Base-by-base conservation (phyloP, 2,797 vertebrate species). In the Alcedo quadribrachys region DNA sequence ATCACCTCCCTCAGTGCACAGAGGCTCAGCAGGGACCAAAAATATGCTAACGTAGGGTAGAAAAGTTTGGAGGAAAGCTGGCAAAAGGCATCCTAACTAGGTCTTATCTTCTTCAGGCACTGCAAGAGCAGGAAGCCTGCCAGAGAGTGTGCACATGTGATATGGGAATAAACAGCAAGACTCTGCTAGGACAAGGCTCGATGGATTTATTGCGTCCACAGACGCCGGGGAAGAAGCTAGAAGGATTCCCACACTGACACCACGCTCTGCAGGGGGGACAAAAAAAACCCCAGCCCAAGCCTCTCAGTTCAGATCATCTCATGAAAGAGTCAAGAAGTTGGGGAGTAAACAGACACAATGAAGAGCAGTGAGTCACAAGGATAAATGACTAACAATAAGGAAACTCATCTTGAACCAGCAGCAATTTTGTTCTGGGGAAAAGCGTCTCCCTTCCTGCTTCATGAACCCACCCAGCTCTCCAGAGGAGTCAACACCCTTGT, bases 1-100 rank as follows among this genome's bases (percentile, higher is more conserved):
- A 0, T 21, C 46, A 43, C n/a, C 48, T 74, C 74, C 60, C 12
- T 61, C 0, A 0, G 5, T 15, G 48, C 1, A 2, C 20, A 35
- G 62, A 66, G 21, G 35, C 81, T 81, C 40, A 51, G 35, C 1
- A 2, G 30, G 45, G 32, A 68, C 32, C 35, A 61, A 71, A 92
- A 40, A 28, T 19, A 43, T 2, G 20, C n/a, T 53, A 58, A 28
- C 0, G 1, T 0, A 82, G 5, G 11, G 40, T 32, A 77, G 42
- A 48, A 67, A 62, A 28, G 18, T 28, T 27, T 25, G 45, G 25
- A 27, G 48, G 9, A 55, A 21, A 54, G 33, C 13, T 51, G 46
- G 51, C 13, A 68, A 87, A 66, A 87, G 60, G 76, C 42, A 85
- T 24, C 35, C 62, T 79, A 83, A 81, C 9, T 15, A 50, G 12